Conservation (phyloP, 1,140 invertebrate genomes). For the Ceratoteleas bidentatus region DNA sequence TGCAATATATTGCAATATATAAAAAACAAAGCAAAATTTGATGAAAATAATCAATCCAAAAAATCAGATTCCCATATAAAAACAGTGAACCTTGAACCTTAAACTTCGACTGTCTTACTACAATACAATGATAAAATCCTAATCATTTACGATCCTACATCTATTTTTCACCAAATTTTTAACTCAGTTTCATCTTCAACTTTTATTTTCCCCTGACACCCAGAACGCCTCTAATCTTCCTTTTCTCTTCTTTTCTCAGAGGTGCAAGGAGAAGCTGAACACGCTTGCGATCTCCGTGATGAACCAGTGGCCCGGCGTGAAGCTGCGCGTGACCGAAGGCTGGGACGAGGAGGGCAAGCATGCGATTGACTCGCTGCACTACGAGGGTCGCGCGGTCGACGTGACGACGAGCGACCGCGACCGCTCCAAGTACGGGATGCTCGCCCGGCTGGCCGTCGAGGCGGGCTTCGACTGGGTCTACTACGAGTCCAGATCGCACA, state of each 20-base stretch:
- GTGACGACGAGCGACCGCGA: slow-evolving; percentile 97
- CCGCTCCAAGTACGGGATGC: slow-evolving; percentile 95
- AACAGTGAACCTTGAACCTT: too few species aligned
- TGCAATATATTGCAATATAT: too few species aligned
- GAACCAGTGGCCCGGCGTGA: slow-evolving; percentile 98
- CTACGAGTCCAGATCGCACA: slow-evolving; percentile 96
- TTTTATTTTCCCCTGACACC: too few species aligned
- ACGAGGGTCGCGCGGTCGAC: slow-evolving; percentile 97
- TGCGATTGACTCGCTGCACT: slow-evolving; percentile 92
- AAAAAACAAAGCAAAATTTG: too few species aligned
- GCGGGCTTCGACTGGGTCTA: slow-evolving; percentile 99
- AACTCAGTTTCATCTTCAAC: too few species aligned
- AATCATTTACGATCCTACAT: too few species aligned
- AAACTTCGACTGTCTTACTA: too few species aligned
- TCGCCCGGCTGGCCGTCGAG: slow-evolving; percentile 96
- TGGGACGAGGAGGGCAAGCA: slow-evolving; percentile 95
- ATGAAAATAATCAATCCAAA: too few species aligned
- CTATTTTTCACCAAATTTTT: too few species aligned
- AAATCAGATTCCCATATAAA: too few species aligned
- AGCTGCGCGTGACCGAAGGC: slow-evolving; percentile 94
- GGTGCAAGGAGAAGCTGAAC: slow-evolving; percentile 66
- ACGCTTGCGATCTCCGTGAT: slow-evolving; percentile 96
- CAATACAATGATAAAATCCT: too few species aligned
- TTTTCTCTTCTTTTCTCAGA: slow-evolving; percentile 37
- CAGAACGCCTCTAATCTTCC: too few species aligned